Percentiles rank a stretch among this genome's conserved stretches.
These are phyloP conservation scores for Cheilosia vulpina DNA, from an alignment of 2,888 invertebrate genomes.

Conservation along the genomic window DNA sequence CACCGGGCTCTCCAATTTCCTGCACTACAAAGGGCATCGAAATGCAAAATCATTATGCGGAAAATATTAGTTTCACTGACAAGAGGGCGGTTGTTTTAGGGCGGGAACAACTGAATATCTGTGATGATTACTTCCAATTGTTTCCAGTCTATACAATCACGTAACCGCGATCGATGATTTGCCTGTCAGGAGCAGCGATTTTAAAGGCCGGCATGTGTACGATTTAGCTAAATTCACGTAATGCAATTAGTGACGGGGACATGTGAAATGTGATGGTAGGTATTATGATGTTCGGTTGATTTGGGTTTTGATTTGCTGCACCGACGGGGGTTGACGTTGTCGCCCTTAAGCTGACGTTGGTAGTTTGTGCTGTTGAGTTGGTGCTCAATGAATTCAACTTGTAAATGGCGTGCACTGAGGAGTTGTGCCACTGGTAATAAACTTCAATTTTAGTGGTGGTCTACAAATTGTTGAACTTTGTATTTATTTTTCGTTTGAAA, in stretches of 20 bases:
- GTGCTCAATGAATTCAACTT: too few relatives aligned
- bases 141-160: slow-evolving; percentile 2
- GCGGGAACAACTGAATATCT: slow-evolving; percentile 33
- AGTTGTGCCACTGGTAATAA: too few relatives aligned
- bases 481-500: too few relatives aligned
- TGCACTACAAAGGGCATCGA: background rate
- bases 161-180: slow-evolving; percentile 46
- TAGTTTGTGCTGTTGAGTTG: too few relatives aligned
- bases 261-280: slow-evolving; percentile 3
- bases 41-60: slow-evolving; percentile 38
- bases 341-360: background rate
- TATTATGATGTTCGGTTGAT: slow-evolving; percentile 7
- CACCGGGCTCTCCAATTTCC: slow-evolving; percentile 7
- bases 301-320: background rate
- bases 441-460: too few relatives aligned
- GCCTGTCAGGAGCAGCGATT: slow-evolving; percentile 26
- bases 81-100: slow-evolving; percentile 7
- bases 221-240: slow-evolving; percentile 12
- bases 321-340: background rate
- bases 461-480: too few relatives aligned
- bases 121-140: slow-evolving; percentile 52
- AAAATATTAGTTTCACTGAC: slow-evolving; percentile 52
- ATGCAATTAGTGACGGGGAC: slow-evolving; percentile 20
- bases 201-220: background rate
- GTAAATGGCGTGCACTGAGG: too few relatives aligned